These are phyloP conservation scores for Hyla sarda DNA, from an alignment of 2,113 vertebrate species.

Conservation along the genomic window DNA sequence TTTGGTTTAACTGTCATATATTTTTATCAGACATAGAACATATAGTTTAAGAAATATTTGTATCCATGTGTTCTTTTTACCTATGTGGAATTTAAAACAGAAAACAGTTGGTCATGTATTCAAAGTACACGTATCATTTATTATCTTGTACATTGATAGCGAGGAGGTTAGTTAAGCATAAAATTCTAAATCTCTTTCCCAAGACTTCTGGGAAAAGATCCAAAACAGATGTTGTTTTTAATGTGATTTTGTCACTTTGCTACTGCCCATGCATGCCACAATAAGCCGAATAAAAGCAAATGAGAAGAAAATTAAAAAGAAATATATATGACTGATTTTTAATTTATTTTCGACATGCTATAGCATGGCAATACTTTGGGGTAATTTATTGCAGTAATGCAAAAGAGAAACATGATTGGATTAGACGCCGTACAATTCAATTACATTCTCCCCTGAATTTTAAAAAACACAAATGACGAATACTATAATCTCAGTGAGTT, in stretches of 20 bases:
- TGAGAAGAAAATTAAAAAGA: not conserved
- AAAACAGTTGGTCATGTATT: not conserved
- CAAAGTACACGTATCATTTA: not conserved
- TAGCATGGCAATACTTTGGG: not conserved
- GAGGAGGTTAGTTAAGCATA: not conserved
- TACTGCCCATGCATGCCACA: not conserved
- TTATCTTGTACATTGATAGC: not conserved
- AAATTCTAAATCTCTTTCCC: not conserved
- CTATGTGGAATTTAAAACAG: not conserved
- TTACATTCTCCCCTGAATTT: not conserved
- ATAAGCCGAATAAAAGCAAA: not conserved
- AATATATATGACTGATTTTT: not conserved
- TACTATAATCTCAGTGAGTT: not conserved
- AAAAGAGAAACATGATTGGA: not conserved
- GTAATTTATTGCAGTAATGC: not conserved
- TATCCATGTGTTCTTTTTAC: not conserved
- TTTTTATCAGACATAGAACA: no score
- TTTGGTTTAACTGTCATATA: no score
- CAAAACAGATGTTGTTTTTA: constrained; percentile 22
- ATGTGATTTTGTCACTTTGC: constrained; percentile 1
- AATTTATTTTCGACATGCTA: not conserved
- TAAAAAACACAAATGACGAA: not conserved
- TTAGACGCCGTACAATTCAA: not conserved
- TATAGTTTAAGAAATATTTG: not conserved
- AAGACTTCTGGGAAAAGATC: constrained; percentile 9